Evolutionary conservation across 2,888 invertebrate genomes (phyloP).

Genomic region (Diarsia mendica): DNA sequence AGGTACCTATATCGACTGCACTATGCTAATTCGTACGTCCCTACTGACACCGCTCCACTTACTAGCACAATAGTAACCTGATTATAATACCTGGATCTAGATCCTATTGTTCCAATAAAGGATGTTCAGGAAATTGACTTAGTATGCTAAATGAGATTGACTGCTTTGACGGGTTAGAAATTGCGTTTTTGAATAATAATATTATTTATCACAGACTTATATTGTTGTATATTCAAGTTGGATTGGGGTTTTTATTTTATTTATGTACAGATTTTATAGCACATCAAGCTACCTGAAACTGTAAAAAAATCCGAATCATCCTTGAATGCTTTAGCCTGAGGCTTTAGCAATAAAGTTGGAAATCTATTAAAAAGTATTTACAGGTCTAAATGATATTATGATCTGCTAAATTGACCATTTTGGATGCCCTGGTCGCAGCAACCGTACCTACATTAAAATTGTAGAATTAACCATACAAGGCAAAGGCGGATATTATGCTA

Average conservation of each 20-base stretch:
- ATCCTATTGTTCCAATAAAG: slow-evolving; percentile 83
- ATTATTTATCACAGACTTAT: neutral
- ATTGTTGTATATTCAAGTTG: neutral
- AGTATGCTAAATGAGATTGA: slow-evolving; percentile 74
- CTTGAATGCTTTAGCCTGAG: no score
- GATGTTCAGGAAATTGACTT: slow-evolving; percentile 75
- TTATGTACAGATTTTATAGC: no score
- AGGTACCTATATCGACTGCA: slow-evolving; percentile 35
- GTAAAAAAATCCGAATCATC: no score
- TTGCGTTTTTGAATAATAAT: slow-evolving; percentile 14
- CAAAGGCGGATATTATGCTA: no score
- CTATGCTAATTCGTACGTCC: slow-evolving; percentile 71
- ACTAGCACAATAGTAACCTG: slow-evolving; percentile 79
- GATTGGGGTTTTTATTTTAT: neutral
- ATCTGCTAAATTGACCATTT: no score
- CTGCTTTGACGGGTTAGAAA: slow-evolving; percentile 51
- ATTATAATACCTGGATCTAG: slow-evolving; percentile 81
- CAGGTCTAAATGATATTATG: no score
- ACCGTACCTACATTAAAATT: neutral
- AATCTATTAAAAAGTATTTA: no score
- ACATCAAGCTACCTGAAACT: no score
- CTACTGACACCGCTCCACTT: slow-evolving; percentile 69
- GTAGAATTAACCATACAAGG: neutral
- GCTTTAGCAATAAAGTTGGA: no score
- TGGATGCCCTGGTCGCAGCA: no score